A percentile compares a stretch with the other conserved stretches of the same genome.
phyloP scores from a whole-genome alignment of 1,140 invertebrate genomes.

The Platorchestia sp. region DNA sequence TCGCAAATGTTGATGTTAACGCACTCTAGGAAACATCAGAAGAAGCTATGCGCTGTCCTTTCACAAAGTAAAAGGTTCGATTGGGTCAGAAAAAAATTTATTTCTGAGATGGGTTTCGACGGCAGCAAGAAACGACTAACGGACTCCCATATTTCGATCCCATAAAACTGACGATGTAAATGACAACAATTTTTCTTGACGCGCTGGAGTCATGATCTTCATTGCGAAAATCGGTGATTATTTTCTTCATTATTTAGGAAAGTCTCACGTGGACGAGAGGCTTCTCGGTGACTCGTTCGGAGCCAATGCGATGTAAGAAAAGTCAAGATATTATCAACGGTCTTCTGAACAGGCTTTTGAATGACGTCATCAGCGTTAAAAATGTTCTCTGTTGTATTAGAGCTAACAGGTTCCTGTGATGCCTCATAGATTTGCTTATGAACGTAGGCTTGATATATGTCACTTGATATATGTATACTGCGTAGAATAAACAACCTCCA shows the following conservation, averaged over 20 bases:
- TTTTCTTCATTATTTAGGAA: neutral
- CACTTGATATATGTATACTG: too few relatives aligned
- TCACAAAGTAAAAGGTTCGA: neutral
- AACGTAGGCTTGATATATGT: too few relatives aligned
- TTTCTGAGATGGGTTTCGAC: conserved; percentile 19
- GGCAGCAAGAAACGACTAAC: neutral
- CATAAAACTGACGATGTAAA: conserved; percentile 26
- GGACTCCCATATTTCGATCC: neutral
- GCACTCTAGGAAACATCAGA: neutral
- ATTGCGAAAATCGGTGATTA: neutral
- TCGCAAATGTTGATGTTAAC: neutral
- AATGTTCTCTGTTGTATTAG: too few relatives aligned
- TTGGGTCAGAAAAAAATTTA: neutral
- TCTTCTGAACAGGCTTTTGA: too few relatives aligned
- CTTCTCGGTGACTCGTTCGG: neutral
- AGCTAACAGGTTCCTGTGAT: too few relatives aligned
- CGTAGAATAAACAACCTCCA: too few relatives aligned
- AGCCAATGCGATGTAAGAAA: neutral
- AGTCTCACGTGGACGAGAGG: neutral
- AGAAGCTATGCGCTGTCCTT: neutral
- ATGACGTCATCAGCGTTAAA: too few relatives aligned
- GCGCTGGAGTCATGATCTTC: conserved; percentile 18
- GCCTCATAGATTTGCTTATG: too few relatives aligned
- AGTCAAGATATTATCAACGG: neutral
- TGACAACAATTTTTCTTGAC: conserved; percentile 12